Conservation (phyloP, 2,113 vertebrate species). For the Oceanites oceanicus region DNA sequence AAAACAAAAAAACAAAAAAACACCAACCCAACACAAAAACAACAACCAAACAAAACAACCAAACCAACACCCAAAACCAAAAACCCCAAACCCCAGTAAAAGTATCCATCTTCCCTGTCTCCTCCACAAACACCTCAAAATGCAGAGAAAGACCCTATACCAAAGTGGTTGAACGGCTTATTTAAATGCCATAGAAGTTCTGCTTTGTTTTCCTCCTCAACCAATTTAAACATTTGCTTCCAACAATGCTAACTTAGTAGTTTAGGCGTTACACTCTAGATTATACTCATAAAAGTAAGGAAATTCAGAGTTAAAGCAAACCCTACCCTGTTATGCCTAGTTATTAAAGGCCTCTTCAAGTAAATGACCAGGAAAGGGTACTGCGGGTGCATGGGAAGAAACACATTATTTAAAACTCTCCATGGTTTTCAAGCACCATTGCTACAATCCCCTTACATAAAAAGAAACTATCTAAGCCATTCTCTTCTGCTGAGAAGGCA, state of each 20-base stretch:
- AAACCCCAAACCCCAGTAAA: background rate
- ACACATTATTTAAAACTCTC: background rate
- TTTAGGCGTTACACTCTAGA: background rate
- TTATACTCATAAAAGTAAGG: background rate
- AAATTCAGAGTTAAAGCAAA: background rate
- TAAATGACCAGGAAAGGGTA: background rate
- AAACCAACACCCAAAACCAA: no score
- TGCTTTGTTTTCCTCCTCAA: background rate
- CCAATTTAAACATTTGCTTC: background rate
- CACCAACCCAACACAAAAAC: background rate
- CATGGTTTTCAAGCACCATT: background rate
- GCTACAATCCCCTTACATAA: background rate
- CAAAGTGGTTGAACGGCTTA: background rate
- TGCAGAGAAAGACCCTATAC: background rate
- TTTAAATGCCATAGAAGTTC: background rate
- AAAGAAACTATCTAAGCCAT: background rate
- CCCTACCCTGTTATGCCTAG: background rate
- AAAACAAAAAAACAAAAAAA: no score
- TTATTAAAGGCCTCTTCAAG: background rate
- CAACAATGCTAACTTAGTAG: background rate
- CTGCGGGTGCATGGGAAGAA: fast-evolving
- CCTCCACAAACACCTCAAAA: background rate
- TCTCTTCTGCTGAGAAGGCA: background rate
- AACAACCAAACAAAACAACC: no score
- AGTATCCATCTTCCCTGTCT: background rate